phyloP scores from a whole-genome alignment of 2,113 vertebrate genomes.

The Lipophrys pholis region DNA sequence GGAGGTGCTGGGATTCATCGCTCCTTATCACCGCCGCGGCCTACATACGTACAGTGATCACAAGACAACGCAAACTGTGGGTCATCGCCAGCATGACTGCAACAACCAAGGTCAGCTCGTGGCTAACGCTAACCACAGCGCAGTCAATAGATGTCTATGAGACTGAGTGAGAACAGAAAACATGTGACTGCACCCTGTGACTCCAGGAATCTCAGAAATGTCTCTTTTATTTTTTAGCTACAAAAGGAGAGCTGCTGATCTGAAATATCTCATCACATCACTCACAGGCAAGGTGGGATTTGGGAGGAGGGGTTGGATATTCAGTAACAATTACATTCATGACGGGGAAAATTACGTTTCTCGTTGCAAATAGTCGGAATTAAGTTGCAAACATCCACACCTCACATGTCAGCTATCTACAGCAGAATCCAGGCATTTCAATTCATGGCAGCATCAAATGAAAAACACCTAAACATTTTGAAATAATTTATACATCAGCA shows the following conservation, averaged over 20 bases:
- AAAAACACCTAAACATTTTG: too few relatives aligned
- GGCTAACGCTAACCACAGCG: slow-evolving; percentile 6
- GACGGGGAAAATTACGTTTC: too few relatives aligned
- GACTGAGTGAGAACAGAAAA: slow-evolving; percentile 14
- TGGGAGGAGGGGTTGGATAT: too few relatives aligned
- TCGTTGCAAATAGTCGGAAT: too few relatives aligned
- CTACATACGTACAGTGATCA: neutral
- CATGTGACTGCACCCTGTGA: slow-evolving; percentile 64
- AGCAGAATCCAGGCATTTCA: too few relatives aligned
- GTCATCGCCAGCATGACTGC: too few relatives aligned
- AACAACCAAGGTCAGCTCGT: neutral
- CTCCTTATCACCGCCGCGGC: slow-evolving; percentile 39
- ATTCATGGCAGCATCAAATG: too few relatives aligned
- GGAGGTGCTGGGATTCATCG: slow-evolving; percentile 53
- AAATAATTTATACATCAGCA: too few relatives aligned
- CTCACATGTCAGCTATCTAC: too few relatives aligned
- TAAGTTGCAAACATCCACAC: too few relatives aligned
- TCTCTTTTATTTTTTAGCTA: neutral
- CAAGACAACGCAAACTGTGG: neutral
- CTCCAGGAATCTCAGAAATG: slow-evolving; percentile 61
- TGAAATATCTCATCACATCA: neutral
- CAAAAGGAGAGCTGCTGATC: neutral
- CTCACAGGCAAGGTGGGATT: accelerated
- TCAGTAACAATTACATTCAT: too few relatives aligned
- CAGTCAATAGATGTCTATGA: slow-evolving; percentile 32